These are phyloP conservation scores for Halocynthia roretzi DNA, from an alignment of 23 tunicate genomes.

Conservation along the genomic window DNA sequence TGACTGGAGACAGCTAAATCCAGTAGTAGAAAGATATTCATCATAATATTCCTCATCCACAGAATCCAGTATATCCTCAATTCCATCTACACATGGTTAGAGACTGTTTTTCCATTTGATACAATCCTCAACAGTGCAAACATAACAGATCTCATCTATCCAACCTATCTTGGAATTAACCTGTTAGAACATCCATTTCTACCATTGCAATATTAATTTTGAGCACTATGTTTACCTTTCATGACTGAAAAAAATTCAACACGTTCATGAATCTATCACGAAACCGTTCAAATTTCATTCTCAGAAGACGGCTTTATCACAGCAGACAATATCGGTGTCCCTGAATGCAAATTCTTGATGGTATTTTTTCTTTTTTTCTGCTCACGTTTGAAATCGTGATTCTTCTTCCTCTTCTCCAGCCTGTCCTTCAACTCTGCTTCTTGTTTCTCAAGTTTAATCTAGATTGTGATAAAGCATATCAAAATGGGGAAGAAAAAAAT, in stretches of 20 bases:
- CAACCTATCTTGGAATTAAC: too few relatives aligned
- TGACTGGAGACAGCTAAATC: too few relatives aligned
- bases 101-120: too few relatives aligned
- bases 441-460: constrained; percentile 64
- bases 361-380: constrained; percentile 77
- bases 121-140: too few relatives aligned
- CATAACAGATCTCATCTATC: too few relatives aligned
- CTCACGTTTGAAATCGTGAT: constrained; percentile 64
- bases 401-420: constrained; percentile 64
- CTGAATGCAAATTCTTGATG: constrained; percentile 37
- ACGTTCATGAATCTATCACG: neutral
- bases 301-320: constrained; percentile 21
- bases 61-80: too few relatives aligned
- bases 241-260: neutral
- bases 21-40: too few relatives aligned
- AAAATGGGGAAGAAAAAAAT: neutral
- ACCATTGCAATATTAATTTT: too few relatives aligned
- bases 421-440: constrained; percentile 78
- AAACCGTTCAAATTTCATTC: neutral
- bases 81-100: too few relatives aligned
- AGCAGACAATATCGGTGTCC: constrained; percentile 38
- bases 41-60: too few relatives aligned
- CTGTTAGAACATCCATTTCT: too few relatives aligned
- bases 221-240: neutral
- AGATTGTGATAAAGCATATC: neutral